Evolutionary conservation across 2,797 vertebrate species (phyloP), one percentile per base, ranked within the genome.

Genomic region (Dendrocincla fuliginosa): DNA sequence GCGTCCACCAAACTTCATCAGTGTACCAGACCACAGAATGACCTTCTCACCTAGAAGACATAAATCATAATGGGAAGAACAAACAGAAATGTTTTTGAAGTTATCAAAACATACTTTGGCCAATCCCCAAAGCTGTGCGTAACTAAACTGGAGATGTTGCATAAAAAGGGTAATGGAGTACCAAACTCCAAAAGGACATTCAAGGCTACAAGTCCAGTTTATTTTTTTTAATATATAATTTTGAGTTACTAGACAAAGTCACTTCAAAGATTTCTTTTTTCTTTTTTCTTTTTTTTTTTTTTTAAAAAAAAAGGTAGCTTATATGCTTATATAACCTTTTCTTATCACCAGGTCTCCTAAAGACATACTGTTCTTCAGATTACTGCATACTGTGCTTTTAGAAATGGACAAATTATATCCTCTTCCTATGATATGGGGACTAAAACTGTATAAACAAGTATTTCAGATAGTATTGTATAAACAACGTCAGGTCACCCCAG

Each of bases 371-470:
- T 65, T 87, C 50, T 55, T 69, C 67, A 81, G 65, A 81, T 84
- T 77, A 69, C 15, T n/a, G 30, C 57, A 87, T 35, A 19, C 79
- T 74, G 46, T 35, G 32, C 53, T 84, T 85, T 90, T 56, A 86
- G 61, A 84, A 95, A 77, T 33, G 52, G 89, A 93, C 28, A 95
- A 73, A 95, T 93, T 77, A 87, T 88, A 91, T 87, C 87, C 85
- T 75, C 12, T 95, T 96, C 95, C 89, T 95, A 65, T 83, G 76
- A 95, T 73, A 94, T 5, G 19, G 71, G 86, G 50, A 81, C 79
- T 92, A 88, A 93, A 89, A 90, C 85, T 84, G 61, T 81, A 94
- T 65, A 90, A 96, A 95, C 57, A 78, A 61, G 19, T 2, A 0
- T 64, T 96, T 69, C 79, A 83, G 82, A 93, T 57, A 95, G 46